Percentiles rank a stretch among this genome's conserved stretches.
These are phyloP conservation scores for Rhogogaster chlorosoma DNA, from an alignment of 2,888 invertebrate genomes.

Conservation along the genomic window DNA sequence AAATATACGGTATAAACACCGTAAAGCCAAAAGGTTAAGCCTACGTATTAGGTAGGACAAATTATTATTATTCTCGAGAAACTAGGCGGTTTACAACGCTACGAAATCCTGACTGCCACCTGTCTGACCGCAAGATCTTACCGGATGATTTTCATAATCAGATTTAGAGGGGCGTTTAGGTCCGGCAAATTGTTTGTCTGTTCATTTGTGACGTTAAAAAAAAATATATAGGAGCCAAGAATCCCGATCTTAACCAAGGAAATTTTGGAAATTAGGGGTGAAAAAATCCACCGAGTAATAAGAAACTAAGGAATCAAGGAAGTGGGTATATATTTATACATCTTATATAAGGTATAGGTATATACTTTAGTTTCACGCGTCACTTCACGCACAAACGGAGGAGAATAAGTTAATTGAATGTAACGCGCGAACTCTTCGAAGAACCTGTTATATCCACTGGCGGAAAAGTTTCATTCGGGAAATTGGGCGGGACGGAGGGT, in stretches of 20 bases:
- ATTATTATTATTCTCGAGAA: neutral
- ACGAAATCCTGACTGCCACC: neutral
- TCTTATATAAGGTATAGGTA: neutral
- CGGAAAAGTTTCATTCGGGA: slow-evolving; percentile 16
- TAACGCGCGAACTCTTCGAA: slow-evolving; percentile 12
- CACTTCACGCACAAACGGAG: neutral
- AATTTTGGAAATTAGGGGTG: neutral
- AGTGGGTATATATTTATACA: neutral
- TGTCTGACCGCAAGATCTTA: neutral
- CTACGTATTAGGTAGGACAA: neutral
- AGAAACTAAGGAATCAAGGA: neutral
- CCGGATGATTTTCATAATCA: slow-evolving; percentile 25
- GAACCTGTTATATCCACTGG: slow-evolving; percentile 1
- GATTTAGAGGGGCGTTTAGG: neutral
- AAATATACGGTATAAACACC: neutral
- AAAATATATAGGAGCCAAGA: neutral
- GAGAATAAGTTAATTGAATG: slow-evolving; percentile 39
- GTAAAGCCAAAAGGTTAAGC: neutral
- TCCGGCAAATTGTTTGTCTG: neutral
- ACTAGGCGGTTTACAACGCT: neutral
- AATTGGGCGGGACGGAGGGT: neutral
- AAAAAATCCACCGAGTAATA: neutral
- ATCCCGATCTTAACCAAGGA: neutral
- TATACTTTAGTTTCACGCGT: neutral
- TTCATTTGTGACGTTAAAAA: neutral